Percentiles rank a stretch among this genome's conserved stretches.
phyloP scores from a whole-genome alignment of 1,140 invertebrate genomes.

The Zophobas atratus region DNA sequence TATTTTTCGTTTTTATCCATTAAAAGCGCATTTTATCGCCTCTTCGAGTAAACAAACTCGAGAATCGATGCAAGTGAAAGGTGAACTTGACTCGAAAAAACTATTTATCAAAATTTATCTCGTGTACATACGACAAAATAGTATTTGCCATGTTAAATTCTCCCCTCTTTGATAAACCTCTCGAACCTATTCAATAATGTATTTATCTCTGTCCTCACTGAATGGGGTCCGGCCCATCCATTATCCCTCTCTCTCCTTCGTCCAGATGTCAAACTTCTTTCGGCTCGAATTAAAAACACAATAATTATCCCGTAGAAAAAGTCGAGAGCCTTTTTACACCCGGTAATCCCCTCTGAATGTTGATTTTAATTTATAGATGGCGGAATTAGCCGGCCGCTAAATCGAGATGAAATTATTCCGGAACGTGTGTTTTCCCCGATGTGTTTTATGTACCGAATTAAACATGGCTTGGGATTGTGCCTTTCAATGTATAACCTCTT shows the following conservation, averaged over 20 bases:
- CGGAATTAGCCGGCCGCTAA: too few relatives aligned
- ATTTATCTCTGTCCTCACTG: conserved; percentile 15
- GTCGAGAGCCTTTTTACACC: too few relatives aligned
- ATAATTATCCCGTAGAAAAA: not conserved
- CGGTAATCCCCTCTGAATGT: too few relatives aligned
- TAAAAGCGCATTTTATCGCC: too few relatives aligned
- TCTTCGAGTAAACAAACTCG: too few relatives aligned
- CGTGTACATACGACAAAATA: conserved; percentile 4
- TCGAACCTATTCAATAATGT: conserved; percentile 17
- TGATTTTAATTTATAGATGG: too few relatives aligned
- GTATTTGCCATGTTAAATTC: conserved; percentile 14
- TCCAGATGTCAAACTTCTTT: conserved; percentile 12
- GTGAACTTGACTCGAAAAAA: conserved; percentile 8
- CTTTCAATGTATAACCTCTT: not conserved
- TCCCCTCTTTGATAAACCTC: conserved; percentile 21
- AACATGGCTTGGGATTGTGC: not conserved
- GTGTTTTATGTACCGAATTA: not conserved
- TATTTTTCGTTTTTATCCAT: too few relatives aligned
- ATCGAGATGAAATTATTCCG: not conserved
- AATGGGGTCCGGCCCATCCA: not conserved
- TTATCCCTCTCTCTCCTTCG: not conserved
- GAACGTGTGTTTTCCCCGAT: not conserved
- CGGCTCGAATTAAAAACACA: not conserved
- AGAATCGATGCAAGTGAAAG: conserved; percentile 6
- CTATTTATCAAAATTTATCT: conserved; percentile 11